Evolutionary conservation across 2,888 invertebrate species (phyloP).

Genomic region (Litoditis marina): DNA sequence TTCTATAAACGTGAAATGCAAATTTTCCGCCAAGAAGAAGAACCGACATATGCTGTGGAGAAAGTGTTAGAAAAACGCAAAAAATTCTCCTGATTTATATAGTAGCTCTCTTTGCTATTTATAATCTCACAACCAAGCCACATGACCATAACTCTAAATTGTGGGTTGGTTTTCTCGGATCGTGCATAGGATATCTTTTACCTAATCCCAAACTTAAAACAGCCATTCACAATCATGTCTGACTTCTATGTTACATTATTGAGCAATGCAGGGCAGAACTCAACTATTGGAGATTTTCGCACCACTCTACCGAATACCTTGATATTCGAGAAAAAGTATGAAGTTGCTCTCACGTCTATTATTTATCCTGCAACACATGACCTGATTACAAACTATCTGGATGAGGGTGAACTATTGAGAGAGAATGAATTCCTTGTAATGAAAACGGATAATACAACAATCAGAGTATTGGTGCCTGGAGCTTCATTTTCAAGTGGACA

Average conservation of each 20-base stretch:
- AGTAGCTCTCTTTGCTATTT: conserved; percentile 6
- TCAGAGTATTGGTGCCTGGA: too few relatives aligned
- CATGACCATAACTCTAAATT: not conserved
- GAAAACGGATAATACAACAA: too few relatives aligned
- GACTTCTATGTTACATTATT: conserved; percentile 12
- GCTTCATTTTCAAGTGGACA: too few relatives aligned
- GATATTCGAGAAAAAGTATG: not conserved
- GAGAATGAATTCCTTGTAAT: conserved; percentile 13
- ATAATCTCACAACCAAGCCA: conserved; percentile 9
- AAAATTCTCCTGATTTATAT: conserved; percentile 14
- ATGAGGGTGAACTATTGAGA: not conserved
- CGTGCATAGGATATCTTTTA: conserved; percentile 12
- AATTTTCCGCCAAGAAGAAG: not conserved
- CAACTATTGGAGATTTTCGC: conserved; percentile 11
- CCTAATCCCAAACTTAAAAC: conserved; percentile 7
- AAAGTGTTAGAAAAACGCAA: not conserved
- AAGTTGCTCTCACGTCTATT: conserved; percentile 7
- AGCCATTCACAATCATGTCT: not conserved
- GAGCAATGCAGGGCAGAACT: conserved; percentile 1
- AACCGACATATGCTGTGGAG: not conserved
- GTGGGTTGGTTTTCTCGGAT: conserved; percentile 1
- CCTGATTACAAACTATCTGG: conserved; percentile 9
- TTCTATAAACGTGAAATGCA: not conserved
- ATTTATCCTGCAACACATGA: conserved; percentile 14
- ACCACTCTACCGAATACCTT: conserved; percentile 2